Percentiles rank a stretch among this genome's conserved stretches.
Conservation (phyloP, 2,797 vertebrate genomes). For the Loris lydekkerianus region DNA sequence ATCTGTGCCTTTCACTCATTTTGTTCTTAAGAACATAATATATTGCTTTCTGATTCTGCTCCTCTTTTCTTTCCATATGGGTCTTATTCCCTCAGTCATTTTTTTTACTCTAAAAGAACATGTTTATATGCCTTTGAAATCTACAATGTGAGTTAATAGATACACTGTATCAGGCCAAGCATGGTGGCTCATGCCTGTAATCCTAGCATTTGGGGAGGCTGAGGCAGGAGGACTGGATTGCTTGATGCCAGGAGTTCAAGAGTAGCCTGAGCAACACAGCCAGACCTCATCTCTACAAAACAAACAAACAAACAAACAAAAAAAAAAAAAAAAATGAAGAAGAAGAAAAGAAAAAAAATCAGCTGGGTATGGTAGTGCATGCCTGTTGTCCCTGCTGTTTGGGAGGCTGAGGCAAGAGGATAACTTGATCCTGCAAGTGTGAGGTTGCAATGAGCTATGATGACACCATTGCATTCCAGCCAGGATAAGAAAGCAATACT, state of each 20-base stretch:
- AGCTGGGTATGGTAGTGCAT: not conserved
- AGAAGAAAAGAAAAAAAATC: not conserved
- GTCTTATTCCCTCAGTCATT: not conserved
- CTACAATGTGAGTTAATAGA: not conserved
- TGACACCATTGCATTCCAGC: not conserved
- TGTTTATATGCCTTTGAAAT: not conserved
- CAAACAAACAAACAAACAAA: not conserved
- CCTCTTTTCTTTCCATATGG: not conserved
- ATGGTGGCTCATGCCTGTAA: not conserved
- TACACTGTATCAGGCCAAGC: not conserved
- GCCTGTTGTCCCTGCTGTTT: not conserved
- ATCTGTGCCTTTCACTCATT: not conserved
- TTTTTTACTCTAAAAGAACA: not conserved
- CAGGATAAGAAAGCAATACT: accelerated
- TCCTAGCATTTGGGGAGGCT: not conserved
- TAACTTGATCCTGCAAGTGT: not conserved
- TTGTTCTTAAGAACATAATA: not conserved
- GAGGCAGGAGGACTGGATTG: accelerated
- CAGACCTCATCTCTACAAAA: not conserved
- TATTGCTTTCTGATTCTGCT: not conserved
- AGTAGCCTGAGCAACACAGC: not conserved
- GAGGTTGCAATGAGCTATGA: not conserved
- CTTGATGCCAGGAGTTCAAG: not conserved
- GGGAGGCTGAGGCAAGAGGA: not conserved
- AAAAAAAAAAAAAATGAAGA: too few species aligned